Evolutionary conservation across 2,888 invertebrate genomes (phyloP).

Genomic region (Pristionchus exspectatus): DNA sequence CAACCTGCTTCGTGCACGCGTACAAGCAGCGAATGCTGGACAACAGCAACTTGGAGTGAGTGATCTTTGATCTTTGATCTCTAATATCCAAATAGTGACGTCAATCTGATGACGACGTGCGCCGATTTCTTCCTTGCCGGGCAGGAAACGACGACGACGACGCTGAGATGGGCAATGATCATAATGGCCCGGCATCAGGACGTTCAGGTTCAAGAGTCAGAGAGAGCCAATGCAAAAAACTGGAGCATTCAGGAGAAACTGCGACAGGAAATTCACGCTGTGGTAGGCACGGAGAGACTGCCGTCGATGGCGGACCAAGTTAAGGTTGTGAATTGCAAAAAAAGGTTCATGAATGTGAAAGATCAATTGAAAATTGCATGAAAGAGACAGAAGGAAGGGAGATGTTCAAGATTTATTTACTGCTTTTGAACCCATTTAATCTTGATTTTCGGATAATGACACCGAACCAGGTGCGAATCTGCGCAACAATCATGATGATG

Average conservation of each 20-base stretch:
- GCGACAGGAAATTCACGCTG: not conserved
- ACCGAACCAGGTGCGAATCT: no score
- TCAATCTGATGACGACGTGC: not conserved
- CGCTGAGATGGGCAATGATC: constrained; percentile 12
- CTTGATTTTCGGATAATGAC: no score
- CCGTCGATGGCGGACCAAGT: constrained; percentile 34
- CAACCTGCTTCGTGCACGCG: not conserved
- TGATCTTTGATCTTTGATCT: not conserved
- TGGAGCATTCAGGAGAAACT: not conserved
- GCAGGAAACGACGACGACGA: constrained; percentile 8
- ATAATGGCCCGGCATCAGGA: not conserved
- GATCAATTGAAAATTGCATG: no score
- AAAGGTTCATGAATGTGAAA: no score
- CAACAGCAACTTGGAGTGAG: not conserved
- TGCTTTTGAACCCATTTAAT: no score
- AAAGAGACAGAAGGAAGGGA: no score
- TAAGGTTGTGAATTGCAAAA: no score
- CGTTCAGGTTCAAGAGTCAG: not conserved
- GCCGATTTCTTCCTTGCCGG: not conserved
- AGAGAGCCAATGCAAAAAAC: not conserved
- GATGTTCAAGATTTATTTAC: no score
- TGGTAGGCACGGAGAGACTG: not conserved
- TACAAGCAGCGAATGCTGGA: constrained; percentile 5
- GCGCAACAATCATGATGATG: no score
- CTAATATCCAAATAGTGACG: not conserved